phyloP scores from a whole-genome alignment of 2,113 vertebrate species.

The Callithrix jacchus region DNA sequence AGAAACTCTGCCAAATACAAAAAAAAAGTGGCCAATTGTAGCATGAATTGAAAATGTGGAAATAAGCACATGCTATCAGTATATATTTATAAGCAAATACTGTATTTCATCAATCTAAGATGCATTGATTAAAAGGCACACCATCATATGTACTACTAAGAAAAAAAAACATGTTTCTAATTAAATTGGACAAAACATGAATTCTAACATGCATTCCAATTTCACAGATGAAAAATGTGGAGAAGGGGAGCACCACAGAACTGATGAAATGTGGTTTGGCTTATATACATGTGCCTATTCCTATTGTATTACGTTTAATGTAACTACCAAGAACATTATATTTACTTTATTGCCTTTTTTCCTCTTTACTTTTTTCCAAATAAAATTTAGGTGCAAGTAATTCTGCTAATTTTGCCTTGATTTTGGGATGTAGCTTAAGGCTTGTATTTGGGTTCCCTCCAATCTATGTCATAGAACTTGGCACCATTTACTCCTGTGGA shows the following conservation, averaged over 20 bases:
- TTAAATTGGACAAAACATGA: conserved; percentile 12
- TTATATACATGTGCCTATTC: neutral
- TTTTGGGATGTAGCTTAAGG: conserved; percentile 6
- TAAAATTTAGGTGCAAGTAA: neutral
- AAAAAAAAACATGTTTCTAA: conserved; percentile 11
- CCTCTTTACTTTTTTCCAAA: neutral
- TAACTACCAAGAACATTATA: neutral
- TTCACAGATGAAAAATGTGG: neutral
- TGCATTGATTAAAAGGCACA: neutral
- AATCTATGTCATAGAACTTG: neutral
- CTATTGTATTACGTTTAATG: neutral
- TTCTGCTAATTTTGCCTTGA: conserved; percentile 24
- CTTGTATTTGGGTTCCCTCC: neutral
- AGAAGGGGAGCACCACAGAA: neutral
- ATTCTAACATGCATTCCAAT: neutral
- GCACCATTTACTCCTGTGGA: neutral
- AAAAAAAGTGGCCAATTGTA: conserved; percentile 51
- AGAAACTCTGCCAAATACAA: conserved; percentile 49
- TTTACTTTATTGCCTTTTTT: neutral
- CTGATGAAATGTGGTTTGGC: neutral
- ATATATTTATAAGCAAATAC: neutral
- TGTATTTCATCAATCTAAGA: neutral
- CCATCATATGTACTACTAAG: neutral
- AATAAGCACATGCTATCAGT: neutral
- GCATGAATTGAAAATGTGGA: conserved; percentile 6